These are phyloP conservation scores for Drosophila rellima DNA, from an alignment of 2,888 invertebrate species.

Conservation along the genomic window DNA sequence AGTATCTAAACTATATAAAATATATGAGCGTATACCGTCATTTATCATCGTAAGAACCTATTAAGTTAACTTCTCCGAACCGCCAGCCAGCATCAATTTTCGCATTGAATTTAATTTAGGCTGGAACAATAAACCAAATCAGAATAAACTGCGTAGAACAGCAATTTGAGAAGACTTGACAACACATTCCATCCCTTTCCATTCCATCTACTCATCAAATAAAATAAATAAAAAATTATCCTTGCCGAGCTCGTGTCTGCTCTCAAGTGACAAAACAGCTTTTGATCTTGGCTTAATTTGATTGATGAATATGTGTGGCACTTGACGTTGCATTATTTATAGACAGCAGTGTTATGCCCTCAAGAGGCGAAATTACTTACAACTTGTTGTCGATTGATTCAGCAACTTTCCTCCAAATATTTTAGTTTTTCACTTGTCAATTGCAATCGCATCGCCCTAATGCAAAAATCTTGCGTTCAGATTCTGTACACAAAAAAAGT, in stretches of 20 bases:
- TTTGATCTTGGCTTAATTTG: conserved; percentile 61
- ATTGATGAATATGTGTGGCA: conserved; percentile 67
- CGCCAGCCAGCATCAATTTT: conserved; percentile 54
- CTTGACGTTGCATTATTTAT: conserved; percentile 32
- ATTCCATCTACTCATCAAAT: neutral
- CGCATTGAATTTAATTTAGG: conserved; percentile 43
- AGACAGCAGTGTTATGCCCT: neutral
- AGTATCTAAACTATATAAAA: neutral
- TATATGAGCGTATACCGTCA: neutral
- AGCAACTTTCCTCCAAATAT: conserved; percentile 25
- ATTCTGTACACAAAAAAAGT: conserved; percentile 37
- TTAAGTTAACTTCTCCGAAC: conserved; percentile 6
- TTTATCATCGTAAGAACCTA: conserved; percentile 32
- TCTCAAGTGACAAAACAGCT: conserved; percentile 40
- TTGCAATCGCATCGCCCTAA: conserved; percentile 23
- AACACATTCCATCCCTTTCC: neutral
- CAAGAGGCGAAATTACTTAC: neutral
- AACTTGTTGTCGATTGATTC: neutral
- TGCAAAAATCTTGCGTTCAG: conserved; percentile 19
- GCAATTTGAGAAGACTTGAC: conserved; percentile 16
- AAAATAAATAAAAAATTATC: conserved; percentile 28
- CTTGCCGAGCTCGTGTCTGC: conserved; percentile 21
- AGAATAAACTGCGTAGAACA: conserved; percentile 43
- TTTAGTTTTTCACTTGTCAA: conserved; percentile 16
- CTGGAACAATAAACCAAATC: conserved; percentile 16